Base-by-base conservation (phyloP, 2,797 vertebrate genomes). In the Clarias fuscus region DNA sequence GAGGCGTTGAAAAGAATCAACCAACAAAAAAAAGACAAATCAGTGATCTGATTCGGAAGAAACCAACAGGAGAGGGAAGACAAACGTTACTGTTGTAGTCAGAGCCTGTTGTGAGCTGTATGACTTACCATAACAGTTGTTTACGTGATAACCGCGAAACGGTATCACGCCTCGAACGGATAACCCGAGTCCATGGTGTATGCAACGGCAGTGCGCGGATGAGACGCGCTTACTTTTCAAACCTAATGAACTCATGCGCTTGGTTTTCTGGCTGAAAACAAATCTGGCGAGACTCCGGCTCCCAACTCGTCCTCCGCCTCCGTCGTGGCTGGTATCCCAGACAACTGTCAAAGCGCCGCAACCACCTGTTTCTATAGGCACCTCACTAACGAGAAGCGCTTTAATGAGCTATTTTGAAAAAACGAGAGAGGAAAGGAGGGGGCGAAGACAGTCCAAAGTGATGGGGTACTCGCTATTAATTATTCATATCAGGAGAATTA, bases 401-500 rank as follows among this genome's bases (percentile, higher is more conserved):
- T 91, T 94, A 95, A 95, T 93, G 93, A 95, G 93, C 89, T 71
- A 18, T 87, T 86, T 88, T 90, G 86, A 89, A 89, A 48, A 67
- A 27, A 65, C 71, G 40, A 58, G 87, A 85, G 82, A 20, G 64
- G 80, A 67, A 72, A 13, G 67, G 84, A 73, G 83, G 65, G 82
- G 78, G 82, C 67, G 85, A 65, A 88, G 92, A 90, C 90, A 88
- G 90, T 91, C 91, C 90, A 92, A 93, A 92, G 86, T 83, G 91
- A 92, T 89, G 91, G 92, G 91, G 92, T 92, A 88, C 91, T 84
- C 89, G 65, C 88, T 90, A 94, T 96, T 93, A 94, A 96, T 95
- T 94, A 96, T 96, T 96, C 93, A 96, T 95, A 91, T 87, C 90
- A 89, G 88, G 92, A 92, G 93, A 94, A 95, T 95, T 95, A 96